These are phyloP conservation scores for Diarsia brunnea DNA, from an alignment of 2,888 invertebrate species.

Conservation along the genomic window DNA sequence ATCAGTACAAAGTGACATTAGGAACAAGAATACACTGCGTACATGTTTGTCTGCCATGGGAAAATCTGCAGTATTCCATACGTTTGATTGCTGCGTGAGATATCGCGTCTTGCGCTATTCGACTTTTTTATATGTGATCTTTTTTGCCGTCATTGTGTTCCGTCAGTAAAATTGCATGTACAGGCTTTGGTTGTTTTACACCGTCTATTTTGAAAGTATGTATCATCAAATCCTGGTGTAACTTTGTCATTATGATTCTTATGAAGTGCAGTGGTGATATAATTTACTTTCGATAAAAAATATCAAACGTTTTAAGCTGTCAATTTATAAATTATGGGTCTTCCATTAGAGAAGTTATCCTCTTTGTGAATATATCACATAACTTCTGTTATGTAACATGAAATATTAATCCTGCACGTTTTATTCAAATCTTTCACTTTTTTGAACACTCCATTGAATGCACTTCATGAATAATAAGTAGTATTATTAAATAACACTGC, in stretches of 20 bases:
- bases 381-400: background rate
- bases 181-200: conserved; percentile 2
- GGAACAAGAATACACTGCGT: conserved; percentile 41
- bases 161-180: conserved; percentile 54
- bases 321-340: background rate
- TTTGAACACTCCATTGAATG: background rate
- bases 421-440: background rate
- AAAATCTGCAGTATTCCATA: conserved; percentile 57
- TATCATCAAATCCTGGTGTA: conserved; percentile 4
- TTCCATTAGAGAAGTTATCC: background rate
- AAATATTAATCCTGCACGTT: background rate
- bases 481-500: conserved; percentile 31
- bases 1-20: conserved; percentile 54
- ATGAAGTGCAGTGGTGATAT: background rate
- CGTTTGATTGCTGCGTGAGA: conserved; percentile 59
- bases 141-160: conserved; percentile 58
- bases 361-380: too few species aligned
- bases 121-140: conserved; percentile 36
- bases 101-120: conserved; percentile 42
- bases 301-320: background rate
- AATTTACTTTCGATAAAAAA: background rate
- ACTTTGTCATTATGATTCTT: background rate
- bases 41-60: conserved; percentile 54
- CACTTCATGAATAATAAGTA: background rate
- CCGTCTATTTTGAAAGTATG: conserved; percentile 31